Conservation (phyloP, 2,888 invertebrate species). For the Mantis religiosa region DNA sequence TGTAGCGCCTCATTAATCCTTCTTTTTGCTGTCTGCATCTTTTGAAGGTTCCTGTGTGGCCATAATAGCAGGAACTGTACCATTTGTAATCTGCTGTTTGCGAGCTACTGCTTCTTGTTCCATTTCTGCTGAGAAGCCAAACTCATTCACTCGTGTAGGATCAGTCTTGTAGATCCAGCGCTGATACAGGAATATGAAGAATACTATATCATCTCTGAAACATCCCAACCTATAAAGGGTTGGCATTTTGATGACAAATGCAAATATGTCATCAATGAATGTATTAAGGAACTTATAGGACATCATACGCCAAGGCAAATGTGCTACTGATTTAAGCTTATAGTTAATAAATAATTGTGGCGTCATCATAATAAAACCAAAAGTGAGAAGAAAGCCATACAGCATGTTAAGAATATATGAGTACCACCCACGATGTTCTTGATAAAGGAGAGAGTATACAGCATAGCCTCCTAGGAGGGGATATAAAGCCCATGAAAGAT, state of each 20-base stretch:
- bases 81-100: background rate
- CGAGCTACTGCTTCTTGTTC: constrained; percentile 46
- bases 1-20: constrained; percentile 26
- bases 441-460: constrained; percentile 88
- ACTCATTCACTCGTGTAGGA: constrained; percentile 91
- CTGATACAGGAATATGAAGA: constrained; percentile 98
- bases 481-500: constrained; percentile 93
- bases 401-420: constrained; percentile 94
- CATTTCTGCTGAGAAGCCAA: constrained; percentile 95
- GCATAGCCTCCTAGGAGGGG: constrained; percentile 92
- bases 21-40: constrained; percentile 32
- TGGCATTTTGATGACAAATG: constrained; percentile 99
- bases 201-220: constrained; percentile 97
- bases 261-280: constrained; percentile 99
- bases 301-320: constrained; percentile 99
- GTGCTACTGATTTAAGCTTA: constrained; percentile 97
- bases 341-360: constrained; percentile 99
- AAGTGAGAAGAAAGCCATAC: constrained; percentile 95
- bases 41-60: constrained; percentile 18
- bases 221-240: constrained; percentile 97
- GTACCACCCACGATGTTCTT: constrained; percentile 99
- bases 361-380: constrained; percentile 99
- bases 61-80: background rate
- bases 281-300: constrained; percentile 99
- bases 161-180: constrained; percentile 98